phyloP scores from a whole-genome alignment of 2,888 invertebrate species.

The Zaprionus obscuricornis region DNA sequence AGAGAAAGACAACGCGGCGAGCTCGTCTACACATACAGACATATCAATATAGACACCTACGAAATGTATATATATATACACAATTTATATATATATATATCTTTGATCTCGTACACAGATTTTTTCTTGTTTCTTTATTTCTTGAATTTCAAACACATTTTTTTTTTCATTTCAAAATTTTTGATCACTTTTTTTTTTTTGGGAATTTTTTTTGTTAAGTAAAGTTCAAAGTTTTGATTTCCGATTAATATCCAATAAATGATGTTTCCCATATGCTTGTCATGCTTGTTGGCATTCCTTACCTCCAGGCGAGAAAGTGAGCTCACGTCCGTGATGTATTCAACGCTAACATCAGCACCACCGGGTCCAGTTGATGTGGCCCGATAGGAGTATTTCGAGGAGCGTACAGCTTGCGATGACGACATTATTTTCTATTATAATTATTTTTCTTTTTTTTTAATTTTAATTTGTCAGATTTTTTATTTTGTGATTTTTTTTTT shows the following conservation, averaged over 20 bases:
- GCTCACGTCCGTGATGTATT: slow-evolving; percentile 96
- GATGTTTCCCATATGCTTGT: too few relatives aligned
- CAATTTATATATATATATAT: slow-evolving; percentile 7
- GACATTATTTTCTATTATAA: slow-evolving; percentile 85
- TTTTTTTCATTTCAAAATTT: slow-evolving; percentile 1
- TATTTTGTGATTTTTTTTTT: slow-evolving; percentile 27
- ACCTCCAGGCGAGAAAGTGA: slow-evolving; percentile 98
- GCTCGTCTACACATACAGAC: slow-evolving; percentile 16
- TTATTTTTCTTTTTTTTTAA: slow-evolving; percentile 55
- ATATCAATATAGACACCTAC: slow-evolving; percentile 2
- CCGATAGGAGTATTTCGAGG: slow-evolving; percentile 96
- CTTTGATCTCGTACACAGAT: slow-evolving; percentile 4
- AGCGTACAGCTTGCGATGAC: slow-evolving; percentile 91
- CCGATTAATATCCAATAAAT: too few relatives aligned
- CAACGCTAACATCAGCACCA: slow-evolving; percentile 96
- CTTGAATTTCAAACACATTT: slow-evolving; percentile 24
- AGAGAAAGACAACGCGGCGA: slow-evolving; percentile 60
- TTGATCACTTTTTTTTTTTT: slow-evolving; percentile 12
- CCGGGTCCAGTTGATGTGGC: slow-evolving; percentile 93
- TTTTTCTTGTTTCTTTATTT: slow-evolving; percentile 18
- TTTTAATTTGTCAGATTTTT: slow-evolving; percentile 28
- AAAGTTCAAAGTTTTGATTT: too few relatives aligned
- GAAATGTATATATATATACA: slow-evolving; percentile 4
- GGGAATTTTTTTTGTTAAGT: not conserved
- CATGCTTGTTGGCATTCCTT: slow-evolving; percentile 83